A percentile compares a stretch with the other conserved stretches of the same genome.
These are phyloP conservation scores for Autographa pulchrina DNA, from an alignment of 2,888 invertebrate species.

Conservation along the genomic window DNA sequence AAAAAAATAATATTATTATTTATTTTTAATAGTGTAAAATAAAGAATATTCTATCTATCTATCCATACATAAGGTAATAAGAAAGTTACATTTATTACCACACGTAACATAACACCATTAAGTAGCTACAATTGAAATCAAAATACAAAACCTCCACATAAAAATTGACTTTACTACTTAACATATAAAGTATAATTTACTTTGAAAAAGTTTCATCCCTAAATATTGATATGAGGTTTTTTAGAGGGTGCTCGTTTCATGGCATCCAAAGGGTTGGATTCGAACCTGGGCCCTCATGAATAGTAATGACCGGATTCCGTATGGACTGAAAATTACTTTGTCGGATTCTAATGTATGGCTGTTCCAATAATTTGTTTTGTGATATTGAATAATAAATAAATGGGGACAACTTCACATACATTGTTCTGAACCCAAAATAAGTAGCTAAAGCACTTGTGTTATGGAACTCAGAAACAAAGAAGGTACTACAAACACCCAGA, in stretches of 20 bases:
- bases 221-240: constrained; percentile 77
- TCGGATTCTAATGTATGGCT: constrained; percentile 17
- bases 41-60: no score
- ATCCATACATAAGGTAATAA: no score
- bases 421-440: no score
- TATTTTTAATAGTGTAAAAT: no score
- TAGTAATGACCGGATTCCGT: constrained; percentile 66
- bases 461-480: no score
- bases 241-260: constrained; percentile 74
- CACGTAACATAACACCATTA: no score
- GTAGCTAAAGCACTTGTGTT: no score
- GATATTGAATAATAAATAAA: no score
- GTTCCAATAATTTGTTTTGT: constrained; percentile 41
- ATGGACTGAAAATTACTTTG: constrained; percentile 48
- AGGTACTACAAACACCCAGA: no score
- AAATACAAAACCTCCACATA: constrained; percentile 52
- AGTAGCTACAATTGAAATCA: constrained; percentile 21
- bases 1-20: no score
- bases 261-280: constrained; percentile 70
- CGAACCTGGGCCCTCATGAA: constrained; percentile 67
- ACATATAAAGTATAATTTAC: constrained; percentile 70
- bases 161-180: constrained; percentile 60
- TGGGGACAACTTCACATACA: no score
- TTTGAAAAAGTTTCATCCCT: constrained; percentile 64
- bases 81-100: no score